Conservation (phyloP, 1,140 invertebrate genomes). For the Drosophila suzukii region DNA sequence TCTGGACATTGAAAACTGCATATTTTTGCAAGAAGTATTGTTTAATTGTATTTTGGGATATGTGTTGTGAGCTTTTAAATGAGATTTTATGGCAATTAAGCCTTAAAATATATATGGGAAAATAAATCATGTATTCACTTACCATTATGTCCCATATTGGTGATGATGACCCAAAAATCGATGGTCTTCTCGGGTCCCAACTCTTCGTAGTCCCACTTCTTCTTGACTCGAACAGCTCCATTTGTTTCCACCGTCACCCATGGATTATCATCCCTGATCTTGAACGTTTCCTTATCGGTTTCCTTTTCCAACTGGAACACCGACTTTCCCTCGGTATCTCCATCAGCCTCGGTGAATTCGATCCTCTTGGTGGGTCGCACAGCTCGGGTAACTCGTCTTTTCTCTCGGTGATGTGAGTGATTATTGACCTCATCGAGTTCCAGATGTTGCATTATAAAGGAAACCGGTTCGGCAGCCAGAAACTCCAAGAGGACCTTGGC, state of each 20-base stretch:
- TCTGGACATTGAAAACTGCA: neutral
- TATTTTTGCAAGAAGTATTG: neutral
- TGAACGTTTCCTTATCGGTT: conserved; percentile 95
- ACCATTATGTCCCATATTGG: conserved; percentile 94
- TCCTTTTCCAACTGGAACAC: conserved; percentile 96
- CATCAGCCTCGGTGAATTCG: conserved; percentile 96
- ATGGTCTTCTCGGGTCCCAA: conserved; percentile 97
- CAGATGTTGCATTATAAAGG: conserved; percentile 82
- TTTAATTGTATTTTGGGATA: neutral
- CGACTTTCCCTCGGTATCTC: conserved; percentile 93
- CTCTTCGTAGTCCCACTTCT: conserved; percentile 98
- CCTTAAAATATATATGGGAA: neutral
- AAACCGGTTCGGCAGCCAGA: conserved; percentile 86
- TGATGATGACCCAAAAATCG: conserved; percentile 98
- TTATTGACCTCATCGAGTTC: conserved; percentile 86
- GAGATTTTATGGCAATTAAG: neutral
- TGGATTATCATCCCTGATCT: conserved; percentile 95
- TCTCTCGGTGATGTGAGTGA: conserved; percentile 88
- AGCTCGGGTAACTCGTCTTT: conserved; percentile 93
- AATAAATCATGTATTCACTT: conserved; percentile 82
- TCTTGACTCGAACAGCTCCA: conserved; percentile 95
- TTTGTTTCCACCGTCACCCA: conserved; percentile 97
- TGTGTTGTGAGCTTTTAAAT: neutral
- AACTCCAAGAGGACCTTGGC: conserved; percentile 92
- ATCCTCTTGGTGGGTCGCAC: conserved; percentile 96